Evolutionary conservation across 2,888 invertebrate genomes (phyloP).

Genomic region (Scelioninae gen. 1): DNA sequence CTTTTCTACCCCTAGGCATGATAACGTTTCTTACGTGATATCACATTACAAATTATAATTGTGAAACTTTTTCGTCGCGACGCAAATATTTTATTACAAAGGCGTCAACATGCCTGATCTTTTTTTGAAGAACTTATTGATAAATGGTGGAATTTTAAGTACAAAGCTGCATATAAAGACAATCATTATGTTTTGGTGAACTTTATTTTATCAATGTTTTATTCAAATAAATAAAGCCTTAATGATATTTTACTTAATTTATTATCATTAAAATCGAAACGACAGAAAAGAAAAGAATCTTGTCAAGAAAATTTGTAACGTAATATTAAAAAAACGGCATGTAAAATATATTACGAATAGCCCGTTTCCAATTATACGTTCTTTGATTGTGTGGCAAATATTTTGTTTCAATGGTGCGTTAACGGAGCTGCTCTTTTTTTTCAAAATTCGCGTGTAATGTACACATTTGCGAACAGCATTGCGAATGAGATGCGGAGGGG

Average conservation of each 20-base stretch:
- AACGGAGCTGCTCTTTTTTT: constrained; percentile 34
- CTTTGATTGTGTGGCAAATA: neutral
- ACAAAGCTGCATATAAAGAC: neutral
- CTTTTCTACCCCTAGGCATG: constrained; percentile 41
- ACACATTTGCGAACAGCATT: constrained; percentile 56
- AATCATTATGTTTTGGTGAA: too few relatives aligned
- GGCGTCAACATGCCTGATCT: constrained; percentile 3
- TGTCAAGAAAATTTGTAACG: too few relatives aligned
- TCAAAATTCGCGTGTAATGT: constrained; percentile 63
- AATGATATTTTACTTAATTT: too few relatives aligned
- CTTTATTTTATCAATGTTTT: too few relatives aligned
- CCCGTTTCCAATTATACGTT: neutral
- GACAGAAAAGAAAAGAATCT: too few relatives aligned
- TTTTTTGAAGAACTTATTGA: neutral
- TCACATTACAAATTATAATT: constrained; percentile 59
- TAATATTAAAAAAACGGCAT: too few relatives aligned
- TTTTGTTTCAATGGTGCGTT: constrained; percentile 28
- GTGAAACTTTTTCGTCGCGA: constrained; percentile 18
- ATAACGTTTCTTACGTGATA: constrained; percentile 41
- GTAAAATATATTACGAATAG: too few relatives aligned
- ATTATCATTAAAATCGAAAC: too few relatives aligned
- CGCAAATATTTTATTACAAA: constrained; percentile 56
- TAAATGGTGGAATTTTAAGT: neutral
- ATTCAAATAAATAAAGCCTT: too few relatives aligned
- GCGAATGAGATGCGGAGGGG: constrained; percentile 64